phyloP scores from a whole-genome alignment of 64 coral and sea anemone species.

The Hydrozoanthus tunicans region DNA sequence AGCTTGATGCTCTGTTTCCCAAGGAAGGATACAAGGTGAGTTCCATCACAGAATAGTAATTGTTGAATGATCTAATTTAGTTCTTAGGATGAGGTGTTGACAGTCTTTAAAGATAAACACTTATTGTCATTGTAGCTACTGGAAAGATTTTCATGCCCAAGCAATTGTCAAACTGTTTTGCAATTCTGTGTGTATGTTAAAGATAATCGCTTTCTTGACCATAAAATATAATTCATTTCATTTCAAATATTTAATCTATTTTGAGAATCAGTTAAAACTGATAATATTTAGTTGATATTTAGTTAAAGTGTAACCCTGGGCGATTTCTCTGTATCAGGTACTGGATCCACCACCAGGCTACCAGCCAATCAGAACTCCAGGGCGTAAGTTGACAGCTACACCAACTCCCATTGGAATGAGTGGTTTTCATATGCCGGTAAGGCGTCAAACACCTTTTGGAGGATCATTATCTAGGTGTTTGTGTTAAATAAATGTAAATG shows the following conservation, averaged over 20 bases:
- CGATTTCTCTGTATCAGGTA: constrained; percentile 53
- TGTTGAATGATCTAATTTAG: not conserved
- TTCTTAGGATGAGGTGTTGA: not conserved
- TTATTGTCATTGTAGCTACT: too few species aligned
- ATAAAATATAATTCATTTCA: too few species aligned
- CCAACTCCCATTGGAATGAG: constrained; percentile 90
- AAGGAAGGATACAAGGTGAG: constrained; percentile 98
- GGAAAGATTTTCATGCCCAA: too few species aligned
- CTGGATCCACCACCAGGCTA: constrained; percentile 98
- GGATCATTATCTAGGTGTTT: too few species aligned
- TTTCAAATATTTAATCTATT: too few species aligned
- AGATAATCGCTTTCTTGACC: too few species aligned
- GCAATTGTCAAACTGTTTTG: too few species aligned
- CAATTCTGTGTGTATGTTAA: too few species aligned
- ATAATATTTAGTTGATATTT: not conserved
- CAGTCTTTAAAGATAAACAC: too few species aligned
- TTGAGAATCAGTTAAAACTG: too few species aligned
- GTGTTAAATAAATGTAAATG: too few species aligned
- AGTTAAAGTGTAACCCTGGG: not conserved
- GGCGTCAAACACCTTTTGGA: not conserved
- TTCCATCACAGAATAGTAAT: not conserved
- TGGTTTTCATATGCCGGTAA: constrained; percentile 96
- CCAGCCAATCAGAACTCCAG: constrained; percentile 95
- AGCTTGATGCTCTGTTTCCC: constrained; percentile 89
- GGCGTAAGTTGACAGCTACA: constrained; percentile 92